These are phyloP conservation scores for Epicauta chinensis DNA, from an alignment of 1,140 invertebrate species.

Conservation along the genomic window DNA sequence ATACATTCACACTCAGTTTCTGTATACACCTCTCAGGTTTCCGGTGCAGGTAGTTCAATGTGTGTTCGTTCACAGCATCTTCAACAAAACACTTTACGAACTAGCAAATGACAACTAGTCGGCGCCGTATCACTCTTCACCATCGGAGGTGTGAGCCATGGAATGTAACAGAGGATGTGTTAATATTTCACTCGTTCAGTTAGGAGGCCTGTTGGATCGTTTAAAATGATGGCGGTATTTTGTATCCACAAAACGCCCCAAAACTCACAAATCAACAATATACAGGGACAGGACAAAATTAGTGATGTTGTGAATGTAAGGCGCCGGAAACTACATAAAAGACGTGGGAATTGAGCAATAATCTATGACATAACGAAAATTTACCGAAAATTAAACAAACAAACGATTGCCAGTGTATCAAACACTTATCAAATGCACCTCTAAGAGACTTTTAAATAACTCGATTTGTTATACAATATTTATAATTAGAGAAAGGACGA, in stretches of 20 bases:
- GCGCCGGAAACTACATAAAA: slow-evolving; percentile 20
- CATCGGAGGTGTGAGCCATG: slow-evolving; percentile 29
- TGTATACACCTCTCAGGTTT: slow-evolving; percentile 13
- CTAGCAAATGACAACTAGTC: slow-evolving; percentile 17
- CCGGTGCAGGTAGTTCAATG: slow-evolving; percentile 20
- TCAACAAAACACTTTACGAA: neutral
- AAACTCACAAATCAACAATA: slow-evolving; percentile 28
- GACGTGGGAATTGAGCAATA: slow-evolving; percentile 20
- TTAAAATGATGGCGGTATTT: slow-evolving; percentile 4
- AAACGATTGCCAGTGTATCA: too few species aligned
- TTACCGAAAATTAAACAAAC: too few species aligned
- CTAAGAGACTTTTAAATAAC: too few species aligned
- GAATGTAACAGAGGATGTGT: slow-evolving; percentile 26
- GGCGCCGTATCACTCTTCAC: slow-evolving; percentile 34
- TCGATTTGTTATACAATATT: too few species aligned
- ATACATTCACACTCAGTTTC: neutral
- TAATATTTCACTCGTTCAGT: slow-evolving; percentile 32
- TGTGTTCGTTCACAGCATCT: neutral
- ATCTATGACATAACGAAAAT: slow-evolving; percentile 2
- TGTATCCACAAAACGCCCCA: slow-evolving; percentile 20
- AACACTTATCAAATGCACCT: too few species aligned
- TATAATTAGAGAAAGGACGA: too few species aligned
- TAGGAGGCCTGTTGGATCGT: too few species aligned
- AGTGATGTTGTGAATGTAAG: slow-evolving; percentile 4
- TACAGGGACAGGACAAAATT: slow-evolving; percentile 4